Base-by-base conservation (phyloP, 2,113 vertebrate genomes). In the Meleagris gallopavo region DNA sequence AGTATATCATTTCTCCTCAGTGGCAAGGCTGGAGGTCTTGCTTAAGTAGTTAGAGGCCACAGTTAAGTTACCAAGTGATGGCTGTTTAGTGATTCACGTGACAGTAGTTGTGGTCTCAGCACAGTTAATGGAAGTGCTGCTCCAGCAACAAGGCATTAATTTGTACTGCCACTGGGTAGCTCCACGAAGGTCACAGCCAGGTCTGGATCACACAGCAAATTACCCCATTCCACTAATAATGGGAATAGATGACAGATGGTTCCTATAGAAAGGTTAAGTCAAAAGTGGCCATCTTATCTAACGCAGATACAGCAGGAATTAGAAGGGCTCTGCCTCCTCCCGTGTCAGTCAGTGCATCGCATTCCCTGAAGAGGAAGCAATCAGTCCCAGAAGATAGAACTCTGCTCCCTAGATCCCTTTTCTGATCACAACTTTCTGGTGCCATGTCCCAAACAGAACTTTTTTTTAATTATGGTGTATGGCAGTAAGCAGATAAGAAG, bases 1-100 rank as follows among this genome's bases (percentile, higher is more conserved):
- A 95, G 91, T 87, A 94, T 95, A 79, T 90, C 91, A 86, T 96
- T 94, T 88, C 78, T 94, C 76, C 41, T 83, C 21, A 0, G 62
- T 2, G 2, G 48, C 85, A 57, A 79, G 79, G 52, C 43, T 75
- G 54, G 83, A 90, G 86, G 84, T 88, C 88, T 83, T 27, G n/a
- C 15, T 2, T 5, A 86, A 91, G 72, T 43, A 77, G 67, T 67
- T 71, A 83, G 52, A 88, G 85, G 79, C 72, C 93, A 91, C 89
- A 75, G 78, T 88, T 69, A 86, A 86, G 88, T 86, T 86, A 81
- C 75, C 52, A 69, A 66, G 70, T 34, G 0, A 81, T 65, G 70
- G 65, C 36, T 95, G 73, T 19, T 72, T 45, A 91, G 46, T 25
- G 36, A 50, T 86, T 88, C 61, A 86, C 4, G 1, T 2, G 4